Evolutionary conservation across 2,888 invertebrate species (phyloP).

Genomic region (Leucoptera coffeella): DNA sequence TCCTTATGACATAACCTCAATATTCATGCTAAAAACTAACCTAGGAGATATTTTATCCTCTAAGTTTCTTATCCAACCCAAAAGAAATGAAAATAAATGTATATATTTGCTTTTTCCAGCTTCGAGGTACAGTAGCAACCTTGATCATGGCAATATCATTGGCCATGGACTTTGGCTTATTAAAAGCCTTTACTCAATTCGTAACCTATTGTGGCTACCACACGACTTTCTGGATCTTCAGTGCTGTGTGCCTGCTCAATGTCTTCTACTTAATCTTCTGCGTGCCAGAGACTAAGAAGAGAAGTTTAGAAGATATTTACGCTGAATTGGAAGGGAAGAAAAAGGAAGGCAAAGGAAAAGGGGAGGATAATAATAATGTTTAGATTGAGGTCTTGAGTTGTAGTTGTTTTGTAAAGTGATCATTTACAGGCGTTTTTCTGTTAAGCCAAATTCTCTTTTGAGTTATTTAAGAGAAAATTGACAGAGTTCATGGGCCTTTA

Average conservation of each 20-base stretch:
- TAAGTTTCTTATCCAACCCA: neutral
- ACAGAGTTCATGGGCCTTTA: too few relatives aligned
- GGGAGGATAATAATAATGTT: constrained; percentile 19
- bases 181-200: constrained; percentile 73
- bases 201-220: constrained; percentile 59
- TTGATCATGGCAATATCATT: constrained; percentile 57
- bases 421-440: too few relatives aligned
- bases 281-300: constrained; percentile 93
- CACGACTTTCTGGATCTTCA: constrained; percentile 81
- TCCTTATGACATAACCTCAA: too few relatives aligned
- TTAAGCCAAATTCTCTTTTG: too few relatives aligned
- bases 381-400: too few relatives aligned
- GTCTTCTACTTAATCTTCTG: constrained; percentile 75
- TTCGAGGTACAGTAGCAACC: constrained; percentile 38
- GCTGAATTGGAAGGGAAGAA: constrained; percentile 59
- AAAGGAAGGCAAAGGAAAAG: neutral
- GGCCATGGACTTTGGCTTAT: constrained; percentile 79
- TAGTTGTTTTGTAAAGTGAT: too few relatives aligned
- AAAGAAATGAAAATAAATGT: neutral
- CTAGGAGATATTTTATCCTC: too few relatives aligned
- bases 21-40: too few relatives aligned
- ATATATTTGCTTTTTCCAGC: constrained; percentile 12
- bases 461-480: too few relatives aligned
- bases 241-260: constrained; percentile 62
- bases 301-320: constrained; percentile 86